Conservation (phyloP, 2,888 invertebrate genomes). For the Taphrorychus bicolor region DNA sequence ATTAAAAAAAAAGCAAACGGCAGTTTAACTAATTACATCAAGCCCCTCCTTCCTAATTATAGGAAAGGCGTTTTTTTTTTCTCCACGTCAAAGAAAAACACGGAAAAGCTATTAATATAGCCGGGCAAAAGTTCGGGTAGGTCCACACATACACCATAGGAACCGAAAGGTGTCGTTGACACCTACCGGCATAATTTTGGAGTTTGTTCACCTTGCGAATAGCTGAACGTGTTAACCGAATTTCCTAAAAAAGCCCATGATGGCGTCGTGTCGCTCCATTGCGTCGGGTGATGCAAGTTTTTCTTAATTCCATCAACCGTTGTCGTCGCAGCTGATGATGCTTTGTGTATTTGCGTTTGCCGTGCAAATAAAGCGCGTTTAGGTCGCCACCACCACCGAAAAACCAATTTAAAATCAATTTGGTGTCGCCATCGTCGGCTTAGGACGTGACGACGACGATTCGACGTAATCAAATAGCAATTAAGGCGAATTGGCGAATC, state of each 20-base stretch:
- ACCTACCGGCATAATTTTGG: slow-evolving; percentile 31
- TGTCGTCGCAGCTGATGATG: background rate
- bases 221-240: slow-evolving; percentile 21
- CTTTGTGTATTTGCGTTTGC: background rate
- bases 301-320: slow-evolving; percentile 5
- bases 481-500: background rate
- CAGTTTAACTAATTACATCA: background rate
- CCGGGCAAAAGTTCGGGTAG: slow-evolving; percentile 35
- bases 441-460: background rate
- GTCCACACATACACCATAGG: slow-evolving; percentile 20
- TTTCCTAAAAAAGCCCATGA: slow-evolving; percentile 31
- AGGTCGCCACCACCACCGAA: no score
- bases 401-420: background rate
- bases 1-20: no score
- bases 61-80: background rate
- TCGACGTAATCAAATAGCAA: background rate
- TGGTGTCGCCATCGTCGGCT: background rate
- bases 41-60: background rate
- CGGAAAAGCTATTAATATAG: slow-evolving; percentile 32
- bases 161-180: slow-evolving; percentile 31
- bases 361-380: background rate
- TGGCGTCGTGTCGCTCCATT: slow-evolving; percentile 13
- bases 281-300: slow-evolving; percentile 22
- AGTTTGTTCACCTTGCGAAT: slow-evolving; percentile 36
- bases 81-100: slow-evolving; percentile 1